Evolutionary conservation across 2,797 vertebrate species (phyloP), one percentile per base, ranked within the genome.

Genomic region (Melanotaenia maccullochi): DNA sequence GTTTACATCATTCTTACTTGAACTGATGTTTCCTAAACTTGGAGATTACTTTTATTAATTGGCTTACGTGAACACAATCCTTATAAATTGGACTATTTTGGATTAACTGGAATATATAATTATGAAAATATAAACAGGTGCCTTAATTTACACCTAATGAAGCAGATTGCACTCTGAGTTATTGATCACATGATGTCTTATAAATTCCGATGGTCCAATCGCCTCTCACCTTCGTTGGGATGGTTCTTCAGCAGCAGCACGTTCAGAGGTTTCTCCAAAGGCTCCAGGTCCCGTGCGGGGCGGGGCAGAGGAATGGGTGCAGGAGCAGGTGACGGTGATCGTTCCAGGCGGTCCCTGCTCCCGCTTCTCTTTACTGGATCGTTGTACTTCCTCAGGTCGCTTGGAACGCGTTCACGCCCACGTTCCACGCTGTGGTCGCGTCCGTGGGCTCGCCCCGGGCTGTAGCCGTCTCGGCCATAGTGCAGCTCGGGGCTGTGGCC

Each of bases 171-270:
- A 38, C 36, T 38, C 36, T 12, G 12, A 42, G 40, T 42, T 6
- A 18, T 11, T 16, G 40, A 42, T 42, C 4, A 5, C 40, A 42
- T 42, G 14, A 13, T 11, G 40, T 5, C 40, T 42, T 1, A 1
- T 40, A 4, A 18, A 1, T 9, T 42, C 16, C 1, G 14, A 36
- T 3, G 14, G 18, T 3, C 24, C 30, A 9, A 6, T 9, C 5
- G 68, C 0, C 1, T n/a, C 89, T 88, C 35, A 97, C 97, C 97
- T 95, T 99, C 98, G n/a, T 91, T 96, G 14, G 95, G 92, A 42
- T 94, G 95, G 90, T 93, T 96, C 90, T 99, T 99, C 38, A 94
- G 93, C 78, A 99, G 93, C 68, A 98, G 90, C 61, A 99, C 96
- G 18, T 87, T 96, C 58, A 97, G 65, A 0, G 97, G 97, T 79